These are phyloP conservation scores for Phrynocephalus forsythii DNA, from an alignment of 2,797 vertebrate genomes.

Conservation along the genomic window DNA sequence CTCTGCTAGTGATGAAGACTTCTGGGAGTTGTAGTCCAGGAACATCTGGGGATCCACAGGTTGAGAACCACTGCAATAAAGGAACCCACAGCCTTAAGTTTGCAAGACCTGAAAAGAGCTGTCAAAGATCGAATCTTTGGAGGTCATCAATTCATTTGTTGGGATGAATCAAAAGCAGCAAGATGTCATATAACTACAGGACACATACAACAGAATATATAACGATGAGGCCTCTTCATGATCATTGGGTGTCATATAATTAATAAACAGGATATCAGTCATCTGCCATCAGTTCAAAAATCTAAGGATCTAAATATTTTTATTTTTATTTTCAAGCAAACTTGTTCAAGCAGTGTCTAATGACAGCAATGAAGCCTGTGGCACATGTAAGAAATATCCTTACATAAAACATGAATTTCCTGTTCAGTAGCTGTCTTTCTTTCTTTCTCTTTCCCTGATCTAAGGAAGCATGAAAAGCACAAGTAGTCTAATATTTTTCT, in stretches of 20 bases:
- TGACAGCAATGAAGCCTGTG: conserved; percentile 8
- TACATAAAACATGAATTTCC: conserved; percentile 21
- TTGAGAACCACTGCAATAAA: too few species aligned
- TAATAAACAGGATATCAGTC: background rate
- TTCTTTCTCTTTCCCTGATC: conserved; percentile 12
- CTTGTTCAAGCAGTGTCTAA: conserved; percentile 1
- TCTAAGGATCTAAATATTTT: background rate
- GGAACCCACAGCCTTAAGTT: too few species aligned
- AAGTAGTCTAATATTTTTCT: conserved; percentile 36
- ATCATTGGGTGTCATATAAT: background rate
- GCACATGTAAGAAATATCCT: background rate
- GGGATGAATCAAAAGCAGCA: too few species aligned
- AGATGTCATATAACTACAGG: too few species aligned
- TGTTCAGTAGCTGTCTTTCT: background rate
- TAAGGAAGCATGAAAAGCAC: conserved; percentile 23
- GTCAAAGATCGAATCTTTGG: too few species aligned
- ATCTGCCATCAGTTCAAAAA: background rate
- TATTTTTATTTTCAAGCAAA: conserved; percentile 9
- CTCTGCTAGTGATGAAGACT: too few species aligned
- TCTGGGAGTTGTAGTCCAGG: too few species aligned
- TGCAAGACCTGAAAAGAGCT: too few species aligned
- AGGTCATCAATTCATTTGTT: too few species aligned
- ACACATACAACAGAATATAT: background rate
- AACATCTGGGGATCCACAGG: too few species aligned
- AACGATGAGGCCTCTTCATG: background rate